phyloP scores from a whole-genome alignment of 2,888 invertebrate species.

The Ornithoptera priamus region DNA sequence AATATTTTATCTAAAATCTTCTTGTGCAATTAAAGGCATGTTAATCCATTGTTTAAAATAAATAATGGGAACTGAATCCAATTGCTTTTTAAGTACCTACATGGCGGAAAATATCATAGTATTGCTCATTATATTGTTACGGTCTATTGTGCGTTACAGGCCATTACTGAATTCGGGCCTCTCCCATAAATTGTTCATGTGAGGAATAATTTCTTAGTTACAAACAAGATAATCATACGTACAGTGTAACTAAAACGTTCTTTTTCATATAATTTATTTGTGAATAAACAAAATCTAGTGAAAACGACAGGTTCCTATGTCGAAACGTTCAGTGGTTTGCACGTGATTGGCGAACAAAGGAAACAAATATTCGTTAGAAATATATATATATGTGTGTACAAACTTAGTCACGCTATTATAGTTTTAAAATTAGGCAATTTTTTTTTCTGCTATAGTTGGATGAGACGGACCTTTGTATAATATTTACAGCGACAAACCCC shows the following conservation, averaged over 20 bases:
- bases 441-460: too few species aligned
- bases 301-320: too few species aligned
- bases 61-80: background rate
- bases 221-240: background rate
- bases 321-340: too few species aligned
- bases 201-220: constrained; percentile 5
- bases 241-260: background rate
- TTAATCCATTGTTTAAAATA: background rate
- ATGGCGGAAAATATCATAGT: constrained; percentile 5
- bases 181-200: constrained; percentile 4
- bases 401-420: too few species aligned
- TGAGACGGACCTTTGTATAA: too few species aligned
- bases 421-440: too few species aligned
- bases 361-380: too few species aligned
- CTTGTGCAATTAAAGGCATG: too few species aligned
- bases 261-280: background rate
- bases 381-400: too few species aligned
- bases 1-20: too few species aligned
- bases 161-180: constrained; percentile 12
- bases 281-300: background rate
- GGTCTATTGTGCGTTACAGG: constrained; percentile 2
- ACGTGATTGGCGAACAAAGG: too few species aligned
- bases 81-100: background rate
- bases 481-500: too few species aligned
- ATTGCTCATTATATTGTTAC: constrained; percentile 3